Evolutionary conservation across 2,797 vertebrate species (phyloP).

Genomic region (Gadopsis bispinosus): DNA sequence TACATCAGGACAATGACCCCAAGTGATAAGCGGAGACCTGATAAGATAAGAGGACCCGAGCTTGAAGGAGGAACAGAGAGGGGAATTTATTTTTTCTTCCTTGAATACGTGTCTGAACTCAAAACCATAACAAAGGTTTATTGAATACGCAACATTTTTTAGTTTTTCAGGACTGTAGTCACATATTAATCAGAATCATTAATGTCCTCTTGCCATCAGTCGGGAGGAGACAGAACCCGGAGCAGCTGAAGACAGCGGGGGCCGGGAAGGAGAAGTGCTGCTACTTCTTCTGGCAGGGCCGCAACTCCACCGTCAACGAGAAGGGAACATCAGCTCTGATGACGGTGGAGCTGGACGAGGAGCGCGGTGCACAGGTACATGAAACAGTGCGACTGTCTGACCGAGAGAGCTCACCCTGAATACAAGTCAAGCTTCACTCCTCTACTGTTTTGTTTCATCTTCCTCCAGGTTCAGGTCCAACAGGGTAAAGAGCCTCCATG

Average conservation of each 20-base stretch:
- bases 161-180: neutral
- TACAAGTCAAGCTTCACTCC: neutral
- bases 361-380: slow-evolving; percentile 92
- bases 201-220: slow-evolving; percentile 77
- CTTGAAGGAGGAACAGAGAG: too few species aligned
- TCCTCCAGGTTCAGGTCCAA: slow-evolving; percentile 91
- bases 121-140: neutral
- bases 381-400: neutral
- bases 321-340: slow-evolving; percentile 95
- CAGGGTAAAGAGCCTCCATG: slow-evolving; percentile 95
- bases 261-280: slow-evolving; percentile 93
- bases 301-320: slow-evolving; percentile 92
- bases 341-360: slow-evolving; percentile 95
- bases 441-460: neutral
- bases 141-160: neutral
- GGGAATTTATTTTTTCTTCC: too few species aligned
- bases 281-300: slow-evolving; percentile 98
- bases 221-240: slow-evolving; percentile 91
- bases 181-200: too few species aligned
- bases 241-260: slow-evolving; percentile 82
- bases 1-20: too few species aligned
- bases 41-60: too few species aligned
- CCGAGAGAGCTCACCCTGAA: neutral
- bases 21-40: too few species aligned
- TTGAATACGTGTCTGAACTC: neutral